These are phyloP conservation scores for Dissostichus mawsoni DNA, from an alignment of 2,113 vertebrate genomes.

Conservation along the genomic window DNA sequence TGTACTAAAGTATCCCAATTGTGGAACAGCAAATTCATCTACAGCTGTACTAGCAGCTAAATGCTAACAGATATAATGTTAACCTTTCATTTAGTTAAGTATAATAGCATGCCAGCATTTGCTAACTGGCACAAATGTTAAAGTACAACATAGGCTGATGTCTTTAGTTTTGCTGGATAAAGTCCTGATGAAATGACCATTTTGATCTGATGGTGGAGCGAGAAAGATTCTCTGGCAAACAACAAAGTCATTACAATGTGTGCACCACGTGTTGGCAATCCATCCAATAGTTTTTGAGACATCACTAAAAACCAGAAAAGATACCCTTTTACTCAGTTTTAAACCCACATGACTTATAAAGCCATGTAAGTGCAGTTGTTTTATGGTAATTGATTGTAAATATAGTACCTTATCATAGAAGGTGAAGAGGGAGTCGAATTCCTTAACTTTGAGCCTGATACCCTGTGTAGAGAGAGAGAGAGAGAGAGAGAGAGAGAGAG, in stretches of 20 bases:
- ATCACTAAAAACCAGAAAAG: not conserved
- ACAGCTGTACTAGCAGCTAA: no score
- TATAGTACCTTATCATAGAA: conserved; percentile 92
- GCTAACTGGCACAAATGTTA: no score
- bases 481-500: not conserved
- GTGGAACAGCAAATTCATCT: no score
- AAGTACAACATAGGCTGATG: not conserved
- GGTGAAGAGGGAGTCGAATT: conserved; percentile 94
- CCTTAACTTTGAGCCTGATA: conserved; percentile 91
- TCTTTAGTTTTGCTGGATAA: not conserved
- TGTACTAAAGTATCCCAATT: no score
- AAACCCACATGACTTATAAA: no score
- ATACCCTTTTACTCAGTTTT: conserved; percentile 25
- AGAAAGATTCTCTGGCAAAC: not conserved
- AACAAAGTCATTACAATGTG: not conserved
- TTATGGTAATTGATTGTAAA: no score
- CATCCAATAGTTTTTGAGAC: no score
- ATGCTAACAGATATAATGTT: no score
- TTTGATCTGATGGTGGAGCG: not conserved
- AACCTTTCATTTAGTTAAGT: no score
- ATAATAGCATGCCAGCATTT: no score
- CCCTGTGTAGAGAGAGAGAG: conserved; percentile 78
- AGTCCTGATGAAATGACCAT: not conserved
- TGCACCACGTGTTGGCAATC: no score
- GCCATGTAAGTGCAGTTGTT: no score